Evolutionary conservation across 92 coral and sea anemone genomes (phyloP).

Genomic region (Montipora capitata): DNA sequence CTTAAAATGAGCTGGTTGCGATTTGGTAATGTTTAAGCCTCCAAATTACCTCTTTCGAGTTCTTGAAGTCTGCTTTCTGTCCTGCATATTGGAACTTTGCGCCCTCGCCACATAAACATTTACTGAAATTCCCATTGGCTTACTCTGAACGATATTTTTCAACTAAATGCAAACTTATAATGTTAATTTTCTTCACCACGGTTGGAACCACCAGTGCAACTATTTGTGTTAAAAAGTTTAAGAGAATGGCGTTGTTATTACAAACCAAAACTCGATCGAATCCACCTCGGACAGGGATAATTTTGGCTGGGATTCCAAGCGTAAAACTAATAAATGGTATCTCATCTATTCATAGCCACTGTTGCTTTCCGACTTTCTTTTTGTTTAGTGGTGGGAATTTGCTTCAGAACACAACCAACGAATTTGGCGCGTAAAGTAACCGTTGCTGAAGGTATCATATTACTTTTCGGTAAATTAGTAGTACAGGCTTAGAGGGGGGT

Average conservation of each 20-base stretch:
- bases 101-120: neutral
- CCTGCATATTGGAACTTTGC: neutral
- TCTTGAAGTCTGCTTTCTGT: too few species aligned
- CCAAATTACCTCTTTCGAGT: too few species aligned
- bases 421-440: conserved; percentile 16
- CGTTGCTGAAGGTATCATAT: conserved; percentile 8
- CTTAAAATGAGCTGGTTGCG: too few species aligned
- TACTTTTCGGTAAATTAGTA: neutral
- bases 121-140: neutral
- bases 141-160: neutral
- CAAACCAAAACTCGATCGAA: neutral
- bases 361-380: neutral
- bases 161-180: neutral
- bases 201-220: neutral
- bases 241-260: neutral
- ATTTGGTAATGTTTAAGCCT: too few species aligned
- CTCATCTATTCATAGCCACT: neutral
- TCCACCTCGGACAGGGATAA: neutral
- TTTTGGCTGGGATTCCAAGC: neutral
- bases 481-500: too few species aligned
- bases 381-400: conserved; percentile 24
- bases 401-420: conserved; percentile 4
- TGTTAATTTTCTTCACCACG: neutral
- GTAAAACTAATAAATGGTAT: neutral
- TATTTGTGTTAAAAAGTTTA: neutral